These are phyloP conservation scores for Calliphora vomitoria DNA, from an alignment of 2,888 invertebrate species.

Conservation along the genomic window DNA sequence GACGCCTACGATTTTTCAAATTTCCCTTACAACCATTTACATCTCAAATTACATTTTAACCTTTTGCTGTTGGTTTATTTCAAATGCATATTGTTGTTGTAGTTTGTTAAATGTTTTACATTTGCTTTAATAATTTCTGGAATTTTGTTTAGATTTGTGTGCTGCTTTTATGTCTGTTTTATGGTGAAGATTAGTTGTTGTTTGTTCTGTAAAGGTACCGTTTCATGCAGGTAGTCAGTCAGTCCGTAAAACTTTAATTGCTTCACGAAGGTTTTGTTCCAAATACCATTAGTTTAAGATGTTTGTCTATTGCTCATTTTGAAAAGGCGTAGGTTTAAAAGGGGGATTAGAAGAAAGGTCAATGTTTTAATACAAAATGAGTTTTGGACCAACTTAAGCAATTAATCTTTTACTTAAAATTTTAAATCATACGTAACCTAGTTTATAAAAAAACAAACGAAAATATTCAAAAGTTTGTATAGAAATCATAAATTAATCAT, in stretches of 20 bases:
- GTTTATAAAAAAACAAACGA: too few species aligned
- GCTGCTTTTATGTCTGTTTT: constrained; percentile 26
- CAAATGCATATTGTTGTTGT: neutral
- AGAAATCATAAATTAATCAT: too few species aligned
- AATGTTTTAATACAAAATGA: neutral
- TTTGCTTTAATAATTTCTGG: constrained; percentile 14
- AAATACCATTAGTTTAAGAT: neutral
- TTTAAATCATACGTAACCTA: too few species aligned
- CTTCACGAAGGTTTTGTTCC: neutral
- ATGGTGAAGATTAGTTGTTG: neutral
- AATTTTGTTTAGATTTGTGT: neutral
- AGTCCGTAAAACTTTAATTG: constrained; percentile 20
- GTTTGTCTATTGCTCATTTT: neutral
- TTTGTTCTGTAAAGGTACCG: neutral
- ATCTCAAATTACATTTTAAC: constrained; percentile 13
- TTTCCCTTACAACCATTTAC: constrained; percentile 39
- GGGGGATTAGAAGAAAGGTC: neutral
- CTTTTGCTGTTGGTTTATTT: neutral
- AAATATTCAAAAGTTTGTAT: too few species aligned
- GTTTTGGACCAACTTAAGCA: too few species aligned
- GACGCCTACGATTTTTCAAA: constrained; percentile 46
- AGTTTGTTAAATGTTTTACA: neutral
- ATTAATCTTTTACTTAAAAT: too few species aligned
- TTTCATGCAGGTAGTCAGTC: constrained; percentile 20
- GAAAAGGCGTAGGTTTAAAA: neutral